Evolutionary conservation across 2,797 vertebrate species (phyloP), one percentile per base, ranked within the genome.

Genomic region (Sphenodon punctatus): DNA sequence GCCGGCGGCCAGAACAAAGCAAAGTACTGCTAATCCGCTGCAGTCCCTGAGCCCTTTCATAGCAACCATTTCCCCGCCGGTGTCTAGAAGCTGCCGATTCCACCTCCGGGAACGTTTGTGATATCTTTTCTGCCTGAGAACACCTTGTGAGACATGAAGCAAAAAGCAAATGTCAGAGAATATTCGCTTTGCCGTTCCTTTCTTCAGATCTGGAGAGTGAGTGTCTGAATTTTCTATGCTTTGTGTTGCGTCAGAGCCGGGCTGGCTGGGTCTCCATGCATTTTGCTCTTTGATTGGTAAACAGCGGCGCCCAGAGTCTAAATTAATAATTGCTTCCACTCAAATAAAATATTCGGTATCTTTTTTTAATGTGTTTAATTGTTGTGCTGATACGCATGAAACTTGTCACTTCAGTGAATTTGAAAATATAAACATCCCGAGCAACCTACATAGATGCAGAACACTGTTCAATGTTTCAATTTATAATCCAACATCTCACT

Each of bases 301-400:
- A 95, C 90, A 95, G 93, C 87, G 92, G 80, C 92, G 75, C 93
- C 83, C 87, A 94, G 89, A 89, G 93, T 78, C 76, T 46, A 19
- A 91, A 43, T 16, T 7, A 19, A 15, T 34, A 46, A 46, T 2
- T 32, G 30, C 63, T n/a, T n/a, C n/a, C n/a, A n/a, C n/a, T n/a
- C n/a, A n/a, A n/a, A n/a, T n/a, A n/a, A n/a, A n/a, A n/a, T n/a
- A n/a, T n/a, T n/a, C n/a, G n/a, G n/a, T n/a, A n/a, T n/a, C n/a
- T n/a, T n/a, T n/a, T n/a, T n/a, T n/a, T n/a, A n/a, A n/a, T n/a
- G n/a, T n/a, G n/a, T n/a, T n/a, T n/a, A n/a, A n/a, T n/a, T n/a
- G n/a, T n/a, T n/a, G n/a, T n/a, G n/a, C n/a, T n/a, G n/a, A n/a
- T n/a, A n/a, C n/a, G n/a, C n/a, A n/a, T n/a, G n/a, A n/a, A n/a